A percentile compares a stretch with the other conserved stretches of the same genome.
Evolutionary conservation across 2,113 vertebrate genomes (phyloP).

Genomic region (human): DNA sequence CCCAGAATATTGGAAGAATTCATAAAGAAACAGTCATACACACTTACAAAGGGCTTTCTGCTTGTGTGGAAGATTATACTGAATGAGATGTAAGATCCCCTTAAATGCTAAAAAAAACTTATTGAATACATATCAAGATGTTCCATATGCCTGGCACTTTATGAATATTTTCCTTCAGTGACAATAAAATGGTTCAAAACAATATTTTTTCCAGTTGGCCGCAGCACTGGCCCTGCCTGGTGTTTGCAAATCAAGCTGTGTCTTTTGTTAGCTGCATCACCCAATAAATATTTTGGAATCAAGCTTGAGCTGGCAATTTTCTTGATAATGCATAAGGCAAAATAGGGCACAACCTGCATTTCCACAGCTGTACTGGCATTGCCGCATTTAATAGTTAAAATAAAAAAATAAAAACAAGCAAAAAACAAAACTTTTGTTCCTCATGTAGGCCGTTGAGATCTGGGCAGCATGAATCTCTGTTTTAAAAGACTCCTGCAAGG

Average conservation of each 20-base stretch:
- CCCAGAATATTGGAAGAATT: constrained; percentile 21
- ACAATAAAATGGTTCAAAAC: constrained; percentile 47
- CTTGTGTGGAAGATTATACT: not conserved
- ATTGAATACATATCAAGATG: not conserved
- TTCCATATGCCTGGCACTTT: not conserved
- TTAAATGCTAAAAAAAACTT: not conserved
- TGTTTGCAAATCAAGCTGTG: constrained; percentile 66
- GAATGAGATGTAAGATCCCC: not conserved
- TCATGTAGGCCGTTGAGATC: constrained; percentile 21
- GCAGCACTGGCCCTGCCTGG: not conserved
- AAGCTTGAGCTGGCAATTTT: constrained; percentile 71
- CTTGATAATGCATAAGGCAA: constrained; percentile 68
- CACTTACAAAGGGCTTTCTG: not conserved
- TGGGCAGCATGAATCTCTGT: constrained; percentile 17
- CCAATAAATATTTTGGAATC: constrained; percentile 69
- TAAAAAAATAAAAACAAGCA: constrained; percentile 39
- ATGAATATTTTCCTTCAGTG: constrained; percentile 49
- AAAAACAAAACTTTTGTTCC: constrained; percentile 48
- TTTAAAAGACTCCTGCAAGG: constrained; percentile 44
- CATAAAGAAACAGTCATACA: not conserved
- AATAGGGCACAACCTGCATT: constrained; percentile 66
- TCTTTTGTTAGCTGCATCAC: constrained; percentile 65
- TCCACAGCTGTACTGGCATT: constrained; percentile 65
- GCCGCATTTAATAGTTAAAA: constrained; percentile 35
- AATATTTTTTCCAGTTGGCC: constrained; percentile 27